Percentiles rank a stretch among this genome's conserved stretches.
phyloP scores from a whole-genome alignment of 2,113 vertebrate genomes.

The Etheostoma spectabile region DNA sequence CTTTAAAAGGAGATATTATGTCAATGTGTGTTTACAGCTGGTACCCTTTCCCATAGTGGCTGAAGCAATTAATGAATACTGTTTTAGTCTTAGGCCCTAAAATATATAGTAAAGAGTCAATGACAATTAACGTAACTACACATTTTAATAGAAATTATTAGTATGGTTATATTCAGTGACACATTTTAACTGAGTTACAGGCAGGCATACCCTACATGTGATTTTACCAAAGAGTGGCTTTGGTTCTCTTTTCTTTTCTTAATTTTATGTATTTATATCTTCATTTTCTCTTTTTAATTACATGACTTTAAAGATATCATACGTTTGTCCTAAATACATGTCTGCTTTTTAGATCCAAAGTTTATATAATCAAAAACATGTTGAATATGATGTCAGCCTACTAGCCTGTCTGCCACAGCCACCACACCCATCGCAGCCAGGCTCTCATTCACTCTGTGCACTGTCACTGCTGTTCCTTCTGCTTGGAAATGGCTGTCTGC shows the following conservation, averaged over 20 bases:
- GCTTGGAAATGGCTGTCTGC: not conserved
- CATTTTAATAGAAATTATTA: not conserved
- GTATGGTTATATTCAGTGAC: not conserved
- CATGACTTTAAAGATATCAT: not conserved
- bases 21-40: not conserved
- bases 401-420: not conserved
- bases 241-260: too few species aligned
- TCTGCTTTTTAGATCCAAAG: not conserved
- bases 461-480: constrained; percentile 13
- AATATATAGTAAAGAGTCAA: too few species aligned
- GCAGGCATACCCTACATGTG: not conserved
- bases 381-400: not conserved
- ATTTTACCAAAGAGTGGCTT: not conserved
- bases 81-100: not conserved
- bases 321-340: not conserved
- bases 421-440: not conserved
- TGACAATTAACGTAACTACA: not conserved
- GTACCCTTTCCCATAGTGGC: too few species aligned
- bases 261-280: not conserved
- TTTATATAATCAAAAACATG: not conserved
- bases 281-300: too few species aligned
- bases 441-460: not conserved
- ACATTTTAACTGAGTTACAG: too few species aligned
- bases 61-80: too few species aligned
- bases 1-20: not conserved